Base-by-base conservation (phyloP, 1,140 invertebrate genomes). In the Caenorhabditis latens region DNA sequence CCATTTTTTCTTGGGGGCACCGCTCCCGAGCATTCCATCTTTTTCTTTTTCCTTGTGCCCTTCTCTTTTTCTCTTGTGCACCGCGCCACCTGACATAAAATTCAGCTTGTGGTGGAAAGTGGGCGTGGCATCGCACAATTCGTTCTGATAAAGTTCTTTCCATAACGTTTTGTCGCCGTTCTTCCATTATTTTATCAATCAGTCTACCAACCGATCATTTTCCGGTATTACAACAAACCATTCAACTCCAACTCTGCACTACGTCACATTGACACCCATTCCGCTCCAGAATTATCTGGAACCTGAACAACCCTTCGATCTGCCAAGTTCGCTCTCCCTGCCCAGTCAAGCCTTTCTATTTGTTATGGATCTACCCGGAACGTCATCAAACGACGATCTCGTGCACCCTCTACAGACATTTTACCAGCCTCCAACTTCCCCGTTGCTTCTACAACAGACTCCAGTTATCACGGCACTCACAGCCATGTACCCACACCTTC, bases 171-270 rank as follows among this genome's bases (percentile, higher is more conserved):
- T 32, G 40, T 42, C n/a, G 71, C 46, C 71, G 71, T 79, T 79
- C 71, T 79, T 46, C n/a, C 24, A 14, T 79, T 19, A 79, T 24
- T 79, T 24, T 79, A 79, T 79, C 46, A 24, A 24, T 79, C 71
- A 79, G 71, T 53, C 21, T 79, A 48, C 46, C 71, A 50, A 79
- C 71, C 46, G 46, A 50, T 24, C n/a, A 79, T 79, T 79, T 79
- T 79, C 71, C 71, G 71, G 71, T 79, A 79, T 79, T 79, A 48
- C 71, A 79, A 79, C 71, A 79, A 79, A 79, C 71, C 71, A 79
- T 79, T 79, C n/a, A 50, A 79, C 46, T 79, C 71, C 19, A 79
- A 79, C 46, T 53, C 40, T 53, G 50, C 71, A 79, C 13, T 19
- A 79, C 71, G 71, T 50, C 71, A 50, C 46, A n/a, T 13, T 79